Evolutionary conservation across 2,888 invertebrate genomes (phyloP), one percentile per base, ranked within the genome.

Genomic region (Lathronympha strigana): DNA sequence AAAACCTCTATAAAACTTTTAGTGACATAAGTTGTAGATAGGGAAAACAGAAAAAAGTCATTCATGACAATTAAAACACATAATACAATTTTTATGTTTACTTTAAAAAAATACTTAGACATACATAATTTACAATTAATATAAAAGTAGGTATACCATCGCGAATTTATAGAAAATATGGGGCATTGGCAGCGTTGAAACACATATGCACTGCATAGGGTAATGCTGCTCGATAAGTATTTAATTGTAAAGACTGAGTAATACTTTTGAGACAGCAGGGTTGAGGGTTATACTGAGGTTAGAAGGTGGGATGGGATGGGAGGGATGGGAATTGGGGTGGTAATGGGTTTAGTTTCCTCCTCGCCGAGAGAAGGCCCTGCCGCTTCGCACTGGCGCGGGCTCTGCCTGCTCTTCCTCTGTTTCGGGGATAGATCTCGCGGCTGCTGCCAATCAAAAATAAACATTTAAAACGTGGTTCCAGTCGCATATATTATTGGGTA

Each of bases 81-180:
- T 13, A 43, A 17, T 58, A 54, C 58, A 38, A 68, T 73, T 72
- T 33, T 28, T 53, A 61, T 68, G 77, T 79, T 82, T 80, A 78
- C 83, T 86, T 84, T 83, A 84, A 86, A 86, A 28, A 87, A 84
- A 82, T 88, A 88, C 88, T 88, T 90, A 85, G 76, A 83, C 77
- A 78, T 84, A 87, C 45, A 64, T 85, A 88, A 90, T 89, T 90
- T 90, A 90, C 83, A 89, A 80, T 69, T 80, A 78, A 76, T 82
- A 82, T 79, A 60, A 54, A 36, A 25, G 45, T 58, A 80, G 19
- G 81, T 81, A 82, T 82, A 84, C 82, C 75, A 80, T 77, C 74
- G 79, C 76, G 79, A 76, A 79, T 80, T 79, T 75, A 75, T 80
- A 47, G 23, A 47, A 21, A 23, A 23, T 47, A 23, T 23, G 47